These are phyloP conservation scores for Onychomys arenicola DNA, from an alignment of 2,797 vertebrate genomes.

Conservation along the genomic window DNA sequence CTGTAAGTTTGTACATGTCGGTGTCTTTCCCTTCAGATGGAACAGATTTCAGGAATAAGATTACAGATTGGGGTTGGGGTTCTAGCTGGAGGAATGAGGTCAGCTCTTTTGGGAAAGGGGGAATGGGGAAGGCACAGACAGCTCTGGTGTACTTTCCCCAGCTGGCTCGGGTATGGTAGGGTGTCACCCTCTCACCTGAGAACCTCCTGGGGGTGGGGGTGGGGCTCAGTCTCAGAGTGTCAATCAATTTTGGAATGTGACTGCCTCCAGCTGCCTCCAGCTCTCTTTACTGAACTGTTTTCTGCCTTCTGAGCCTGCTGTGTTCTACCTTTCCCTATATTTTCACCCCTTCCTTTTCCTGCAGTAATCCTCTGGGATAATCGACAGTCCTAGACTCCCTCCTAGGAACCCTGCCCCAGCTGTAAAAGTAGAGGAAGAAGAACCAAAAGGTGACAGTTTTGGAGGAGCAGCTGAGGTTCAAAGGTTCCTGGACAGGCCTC, in stretches of 20 bases:
- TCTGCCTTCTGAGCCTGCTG: neutral
- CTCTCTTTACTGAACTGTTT: neutral
- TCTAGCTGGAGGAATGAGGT: neutral
- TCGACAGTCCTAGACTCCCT: neutral
- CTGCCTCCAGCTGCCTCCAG: neutral
- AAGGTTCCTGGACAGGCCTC: conserved; percentile 66
- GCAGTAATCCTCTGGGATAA: neutral
- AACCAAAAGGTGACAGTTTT: conserved; percentile 71
- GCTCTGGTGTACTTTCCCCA: neutral
- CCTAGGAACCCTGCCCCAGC: neutral
- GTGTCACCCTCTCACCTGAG: neutral
- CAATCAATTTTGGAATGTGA: neutral
- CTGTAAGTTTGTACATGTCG: conserved; percentile 10
- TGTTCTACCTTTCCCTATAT: neutral
- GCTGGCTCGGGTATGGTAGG: neutral
- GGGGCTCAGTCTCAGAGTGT: neutral
- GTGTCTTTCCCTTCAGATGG: conserved; percentile 12
- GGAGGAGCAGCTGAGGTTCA: conserved; percentile 64
- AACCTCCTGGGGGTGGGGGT: neutral
- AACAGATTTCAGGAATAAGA: conserved; percentile 55
- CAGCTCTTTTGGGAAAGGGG: neutral
- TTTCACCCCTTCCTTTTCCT: neutral
- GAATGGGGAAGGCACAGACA: neutral
- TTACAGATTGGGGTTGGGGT: neutral
- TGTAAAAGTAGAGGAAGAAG: conserved; percentile 52